Base-by-base conservation (phyloP, 2,113 vertebrate genomes). In the Clarias macrocephalus region DNA sequence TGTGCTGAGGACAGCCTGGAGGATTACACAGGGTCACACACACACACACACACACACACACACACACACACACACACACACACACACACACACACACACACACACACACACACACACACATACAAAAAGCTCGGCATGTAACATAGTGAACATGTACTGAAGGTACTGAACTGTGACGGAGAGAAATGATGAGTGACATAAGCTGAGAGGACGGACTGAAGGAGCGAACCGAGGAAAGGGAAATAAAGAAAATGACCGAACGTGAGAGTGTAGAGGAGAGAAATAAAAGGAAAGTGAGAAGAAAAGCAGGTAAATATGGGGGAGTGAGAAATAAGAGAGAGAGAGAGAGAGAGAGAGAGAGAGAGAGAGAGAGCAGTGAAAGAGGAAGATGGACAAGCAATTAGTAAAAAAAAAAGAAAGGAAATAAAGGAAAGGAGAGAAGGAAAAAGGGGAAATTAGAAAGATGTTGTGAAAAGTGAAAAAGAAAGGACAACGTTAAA, bases 1-100 rank as follows among this genome's bases (percentile, higher is more conserved):
- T 84, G 73, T 68, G 63, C 70, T 4, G 83, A 85, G 85, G 80
- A 77, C 68, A 86, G 72, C 56, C 59, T 70, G 37, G 82, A 56
- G 88, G 84, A 83, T 83, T 83, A 86, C 54, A 80, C n/a, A 80
- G 56, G 77, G 54, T 30, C 75, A 5, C 21, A 7, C 73, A 4
- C 66, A 63, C 23, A 2, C 62, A 63, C 62, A 63, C 60, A 62
- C 60, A 62, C 60, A 62, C 60, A 11, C 70, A 23, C 70, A 21
- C 33, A 42, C 70, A 42, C 33, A 12, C 70, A 73, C 70, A 48
- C 70, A 73, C 70, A 48, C 68, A 37, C 70, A 48, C 70, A 48
- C 72, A 52, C 33, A 65, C 66, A 68, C 28, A 68, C 25, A 25
- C 23, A 33, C 33, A 33, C 33, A 33, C 33, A 33, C 68, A 37